A percentile compares a stretch with the other conserved stretches of the same genome.
Conservation (phyloP, 2,797 vertebrate genomes). For the Rhinella marina region DNA sequence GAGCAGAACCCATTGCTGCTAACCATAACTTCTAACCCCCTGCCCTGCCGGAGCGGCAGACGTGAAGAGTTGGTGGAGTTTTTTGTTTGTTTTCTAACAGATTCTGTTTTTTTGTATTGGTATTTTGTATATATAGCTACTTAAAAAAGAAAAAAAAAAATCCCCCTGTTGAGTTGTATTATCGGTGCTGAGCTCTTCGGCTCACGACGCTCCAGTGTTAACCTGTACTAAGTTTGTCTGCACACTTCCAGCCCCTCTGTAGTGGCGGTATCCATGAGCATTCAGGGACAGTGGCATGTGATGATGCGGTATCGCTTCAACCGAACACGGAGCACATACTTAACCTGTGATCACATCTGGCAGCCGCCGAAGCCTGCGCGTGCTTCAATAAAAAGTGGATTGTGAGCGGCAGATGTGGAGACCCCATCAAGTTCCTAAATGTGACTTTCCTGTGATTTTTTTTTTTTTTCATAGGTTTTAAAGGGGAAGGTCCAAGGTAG, state of each 20-base stretch:
- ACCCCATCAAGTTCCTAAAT: neutral
- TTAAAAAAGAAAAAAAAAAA: slow-evolving; percentile 26
- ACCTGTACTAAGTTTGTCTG: slow-evolving; percentile 32
- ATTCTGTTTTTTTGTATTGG: slow-evolving; percentile 56
- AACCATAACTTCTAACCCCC: slow-evolving; percentile 48
- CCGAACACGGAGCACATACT: neutral
- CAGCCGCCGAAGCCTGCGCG: neutral
- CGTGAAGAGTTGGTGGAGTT: slow-evolving; percentile 49
- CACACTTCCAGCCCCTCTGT: slow-evolving; percentile 31
- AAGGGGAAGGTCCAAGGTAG: neutral
- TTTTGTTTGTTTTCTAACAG: slow-evolving; percentile 57
- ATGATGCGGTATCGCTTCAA: neutral
- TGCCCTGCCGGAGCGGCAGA: slow-evolving; percentile 31
- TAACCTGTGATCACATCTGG: neutral
- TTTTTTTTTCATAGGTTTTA: neutral
- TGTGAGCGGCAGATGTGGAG: neutral
- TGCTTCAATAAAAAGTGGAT: neutral
- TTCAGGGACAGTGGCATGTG: neutral
- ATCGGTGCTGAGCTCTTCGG: slow-evolving; percentile 13
- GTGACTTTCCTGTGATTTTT: neutral
- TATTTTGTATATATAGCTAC: slow-evolving; percentile 59
- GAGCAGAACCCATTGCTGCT: slow-evolving; percentile 66
- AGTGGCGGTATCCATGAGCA: neutral
- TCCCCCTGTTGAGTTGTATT: slow-evolving; percentile 28
- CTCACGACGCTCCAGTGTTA: slow-evolving; percentile 42